A percentile compares a stretch with the other conserved stretches of the same genome.
phyloP scores from a whole-genome alignment of 2,113 vertebrate species.

The Halichoerus grypus region DNA sequence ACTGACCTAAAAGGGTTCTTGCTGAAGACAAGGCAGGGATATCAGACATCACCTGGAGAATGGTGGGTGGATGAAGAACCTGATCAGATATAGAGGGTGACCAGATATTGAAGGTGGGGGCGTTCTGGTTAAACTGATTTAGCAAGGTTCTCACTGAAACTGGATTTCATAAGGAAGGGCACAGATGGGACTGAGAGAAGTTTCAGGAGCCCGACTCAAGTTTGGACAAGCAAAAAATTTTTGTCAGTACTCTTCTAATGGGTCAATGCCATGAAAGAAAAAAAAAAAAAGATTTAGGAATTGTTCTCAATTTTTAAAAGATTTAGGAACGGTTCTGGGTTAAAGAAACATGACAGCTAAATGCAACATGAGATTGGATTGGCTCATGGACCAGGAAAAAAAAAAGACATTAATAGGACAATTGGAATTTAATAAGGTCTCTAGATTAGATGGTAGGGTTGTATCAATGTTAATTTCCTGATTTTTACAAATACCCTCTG shows the following conservation, averaged over 20 bases:
- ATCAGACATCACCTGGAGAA: not conserved
- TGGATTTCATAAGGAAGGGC: not conserved
- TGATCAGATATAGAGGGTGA: not conserved
- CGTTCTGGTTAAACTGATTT: not conserved
- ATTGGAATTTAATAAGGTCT: not conserved
- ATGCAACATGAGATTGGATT: not conserved
- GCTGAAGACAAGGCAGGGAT: not conserved
- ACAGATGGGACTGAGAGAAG: not conserved
- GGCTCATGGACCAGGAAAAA: not conserved
- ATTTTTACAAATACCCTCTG: not conserved
- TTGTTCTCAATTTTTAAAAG: not conserved
- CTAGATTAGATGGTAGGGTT: not conserved
- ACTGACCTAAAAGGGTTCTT: not conserved
- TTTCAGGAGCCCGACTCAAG: not conserved
- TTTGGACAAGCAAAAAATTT: not conserved
- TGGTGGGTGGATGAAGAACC: not conserved
- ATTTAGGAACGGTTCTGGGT: not conserved
- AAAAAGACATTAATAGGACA: not conserved
- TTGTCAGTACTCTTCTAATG: not conserved
- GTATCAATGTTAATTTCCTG: not conserved
- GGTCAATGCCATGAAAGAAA: not conserved
- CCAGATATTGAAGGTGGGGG: not conserved
- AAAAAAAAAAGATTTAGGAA: not conserved
- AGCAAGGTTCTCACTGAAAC: not conserved
- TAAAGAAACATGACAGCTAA: not conserved